Percentiles rank a stretch among this genome's conserved stretches.
phyloP scores from a whole-genome alignment of 1,140 invertebrate genomes.

The Tetragonula clypearis region DNA sequence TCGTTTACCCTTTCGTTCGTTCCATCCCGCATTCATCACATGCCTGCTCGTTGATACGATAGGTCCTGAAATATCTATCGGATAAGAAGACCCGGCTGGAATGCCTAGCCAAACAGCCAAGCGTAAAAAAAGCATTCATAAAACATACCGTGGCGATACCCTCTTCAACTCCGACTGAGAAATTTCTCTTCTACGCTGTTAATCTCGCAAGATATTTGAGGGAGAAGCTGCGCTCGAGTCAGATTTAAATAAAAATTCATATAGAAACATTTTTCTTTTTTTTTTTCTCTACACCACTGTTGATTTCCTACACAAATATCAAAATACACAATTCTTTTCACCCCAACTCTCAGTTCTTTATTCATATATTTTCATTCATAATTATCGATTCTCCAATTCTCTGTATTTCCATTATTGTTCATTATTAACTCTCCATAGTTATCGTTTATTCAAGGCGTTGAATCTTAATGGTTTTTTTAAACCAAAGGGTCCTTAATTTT shows the following conservation, averaged over 20 bases:
- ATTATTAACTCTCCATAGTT: too few relatives aligned
- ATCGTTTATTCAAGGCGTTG: too few relatives aligned
- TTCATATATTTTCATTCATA: too few relatives aligned
- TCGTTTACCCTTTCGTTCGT: neutral
- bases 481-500: too few relatives aligned
- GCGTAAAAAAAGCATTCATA: neutral
- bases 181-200: neutral
- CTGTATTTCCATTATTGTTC: too few relatives aligned
- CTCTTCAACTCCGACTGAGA: neutral
- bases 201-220: neutral
- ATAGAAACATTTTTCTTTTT: too few relatives aligned
- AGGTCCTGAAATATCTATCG: neutral
- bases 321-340: too few relatives aligned
- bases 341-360: too few relatives aligned
- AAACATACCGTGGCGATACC: neutral
- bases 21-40: too few relatives aligned
- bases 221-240: neutral
- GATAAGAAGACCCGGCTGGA: neutral
- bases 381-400: too few relatives aligned
- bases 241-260: neutral
- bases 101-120: neutral
- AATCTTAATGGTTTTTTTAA: too few relatives aligned
- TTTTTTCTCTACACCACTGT: neutral
- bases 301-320: fast-evolving
- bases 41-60: neutral